These are phyloP conservation scores for Nettapus auritus DNA, from an alignment of 2,113 vertebrate genomes.

Conservation along the genomic window DNA sequence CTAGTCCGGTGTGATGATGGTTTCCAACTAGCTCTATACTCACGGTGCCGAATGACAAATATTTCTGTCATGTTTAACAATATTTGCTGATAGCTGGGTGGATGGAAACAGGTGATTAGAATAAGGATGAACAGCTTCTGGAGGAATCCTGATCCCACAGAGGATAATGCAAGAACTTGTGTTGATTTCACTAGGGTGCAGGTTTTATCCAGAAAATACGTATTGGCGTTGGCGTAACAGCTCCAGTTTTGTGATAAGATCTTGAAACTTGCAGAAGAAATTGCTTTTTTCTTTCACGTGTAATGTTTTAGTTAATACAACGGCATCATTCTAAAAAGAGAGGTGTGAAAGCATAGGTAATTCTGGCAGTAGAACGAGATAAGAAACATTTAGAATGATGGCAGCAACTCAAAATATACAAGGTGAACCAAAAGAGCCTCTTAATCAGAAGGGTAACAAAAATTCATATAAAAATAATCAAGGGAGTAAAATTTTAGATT, in stretches of 20 bases:
- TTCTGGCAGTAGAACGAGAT: background rate
- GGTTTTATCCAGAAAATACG: background rate
- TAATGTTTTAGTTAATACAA: background rate
- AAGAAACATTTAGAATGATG: background rate
- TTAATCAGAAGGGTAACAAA: background rate
- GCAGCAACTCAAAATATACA: background rate
- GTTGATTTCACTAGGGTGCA: background rate
- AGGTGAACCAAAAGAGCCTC: background rate
- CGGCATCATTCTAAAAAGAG: background rate
- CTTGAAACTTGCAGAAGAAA: background rate
- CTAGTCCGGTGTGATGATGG: background rate
- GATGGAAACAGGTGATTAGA: background rate
- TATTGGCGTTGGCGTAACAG: background rate
- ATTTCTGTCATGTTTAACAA: background rate
- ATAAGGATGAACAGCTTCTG: background rate
- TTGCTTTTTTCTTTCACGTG: background rate
- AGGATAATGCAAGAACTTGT: background rate
- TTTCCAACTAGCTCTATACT: background rate
- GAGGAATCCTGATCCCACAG: background rate
- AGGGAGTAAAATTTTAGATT: background rate
- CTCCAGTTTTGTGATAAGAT: background rate
- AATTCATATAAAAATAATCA: background rate
- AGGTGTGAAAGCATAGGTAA: background rate
- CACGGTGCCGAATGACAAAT: background rate
- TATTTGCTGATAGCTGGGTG: background rate